phyloP scores from a whole-genome alignment of 2,888 invertebrate genomes.

The Hemithea aestivaria region DNA sequence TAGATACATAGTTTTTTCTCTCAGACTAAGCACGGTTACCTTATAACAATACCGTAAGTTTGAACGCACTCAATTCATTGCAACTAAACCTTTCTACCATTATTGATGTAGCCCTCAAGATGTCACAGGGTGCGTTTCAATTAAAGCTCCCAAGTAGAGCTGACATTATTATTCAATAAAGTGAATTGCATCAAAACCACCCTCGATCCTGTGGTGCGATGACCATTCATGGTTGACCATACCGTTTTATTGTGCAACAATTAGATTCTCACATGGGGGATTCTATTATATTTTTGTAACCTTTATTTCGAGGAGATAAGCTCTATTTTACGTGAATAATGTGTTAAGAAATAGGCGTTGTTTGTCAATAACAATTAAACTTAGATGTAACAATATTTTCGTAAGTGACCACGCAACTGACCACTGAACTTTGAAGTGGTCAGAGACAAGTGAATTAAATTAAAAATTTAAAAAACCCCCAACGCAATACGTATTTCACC shows the following conservation, averaged over 20 bases:
- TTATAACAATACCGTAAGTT: too few relatives aligned
- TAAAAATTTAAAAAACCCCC: too few relatives aligned
- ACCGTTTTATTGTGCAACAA: constrained; percentile 65
- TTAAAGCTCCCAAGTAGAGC: constrained; percentile 5
- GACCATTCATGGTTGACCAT: constrained; percentile 54
- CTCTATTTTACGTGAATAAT: constrained; percentile 22
- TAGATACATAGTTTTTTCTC: too few relatives aligned
- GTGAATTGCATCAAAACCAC: constrained; percentile 38
- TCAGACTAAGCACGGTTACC: too few relatives aligned
- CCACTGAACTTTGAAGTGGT: constrained; percentile 45
- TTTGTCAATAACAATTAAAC: constrained; percentile 17
- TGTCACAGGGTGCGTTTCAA: constrained; percentile 12
- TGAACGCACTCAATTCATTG: too few relatives aligned
- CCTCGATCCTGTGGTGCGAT: constrained; percentile 27
- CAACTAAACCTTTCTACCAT: too few relatives aligned
- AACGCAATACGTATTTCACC: too few relatives aligned
- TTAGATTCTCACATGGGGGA: constrained; percentile 40
- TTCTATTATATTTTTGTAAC: constrained; percentile 18
- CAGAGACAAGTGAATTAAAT: constrained; percentile 41
- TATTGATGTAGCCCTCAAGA: too few relatives aligned
- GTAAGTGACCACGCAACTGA: constrained; percentile 46
- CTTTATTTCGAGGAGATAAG: constrained; percentile 29
- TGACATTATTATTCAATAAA: constrained; percentile 47
- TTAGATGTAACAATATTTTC: constrained; percentile 29
- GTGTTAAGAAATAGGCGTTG: neutral